Percentiles rank a stretch among this genome's conserved stretches.
Evolutionary conservation across 2,888 invertebrate species (phyloP).

Genomic region (Trachelus stipa): DNA sequence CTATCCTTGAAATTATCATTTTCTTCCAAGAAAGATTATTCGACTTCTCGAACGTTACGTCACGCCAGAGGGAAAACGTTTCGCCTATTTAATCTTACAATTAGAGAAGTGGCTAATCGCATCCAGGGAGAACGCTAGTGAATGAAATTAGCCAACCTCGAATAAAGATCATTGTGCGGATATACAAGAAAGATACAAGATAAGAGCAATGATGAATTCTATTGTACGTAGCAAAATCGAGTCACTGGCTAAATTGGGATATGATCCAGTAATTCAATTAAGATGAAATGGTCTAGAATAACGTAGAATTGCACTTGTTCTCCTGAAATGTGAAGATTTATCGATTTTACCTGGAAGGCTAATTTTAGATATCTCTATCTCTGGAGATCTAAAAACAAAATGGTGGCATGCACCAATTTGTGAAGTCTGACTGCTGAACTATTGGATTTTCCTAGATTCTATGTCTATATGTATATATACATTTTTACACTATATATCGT

Average conservation of each 20-base stretch:
- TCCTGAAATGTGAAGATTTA: background rate
- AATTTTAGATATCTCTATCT: background rate
- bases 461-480: background rate
- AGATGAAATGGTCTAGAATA: conserved; percentile 46
- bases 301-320: conserved; percentile 38
- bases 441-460: background rate
- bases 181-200: background rate
- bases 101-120: background rate
- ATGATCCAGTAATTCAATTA: conserved; percentile 53
- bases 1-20: background rate
- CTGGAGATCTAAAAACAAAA: background rate
- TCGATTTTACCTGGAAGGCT: background rate
- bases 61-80: background rate
- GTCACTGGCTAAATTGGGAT: conserved; percentile 45
- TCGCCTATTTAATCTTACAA: background rate
- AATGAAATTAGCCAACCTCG: background rate
- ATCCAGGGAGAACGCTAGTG: background rate
- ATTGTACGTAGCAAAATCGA: background rate
- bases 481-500: background rate
- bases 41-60: background rate
- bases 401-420: background rate
- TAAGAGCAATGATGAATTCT: background rate
- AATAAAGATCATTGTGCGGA: background rate
- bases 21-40: background rate
- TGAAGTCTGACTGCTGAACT: background rate